Evolutionary conservation across 2,797 vertebrate genomes (phyloP).

Genomic region (Numenius phaeopus): DNA sequence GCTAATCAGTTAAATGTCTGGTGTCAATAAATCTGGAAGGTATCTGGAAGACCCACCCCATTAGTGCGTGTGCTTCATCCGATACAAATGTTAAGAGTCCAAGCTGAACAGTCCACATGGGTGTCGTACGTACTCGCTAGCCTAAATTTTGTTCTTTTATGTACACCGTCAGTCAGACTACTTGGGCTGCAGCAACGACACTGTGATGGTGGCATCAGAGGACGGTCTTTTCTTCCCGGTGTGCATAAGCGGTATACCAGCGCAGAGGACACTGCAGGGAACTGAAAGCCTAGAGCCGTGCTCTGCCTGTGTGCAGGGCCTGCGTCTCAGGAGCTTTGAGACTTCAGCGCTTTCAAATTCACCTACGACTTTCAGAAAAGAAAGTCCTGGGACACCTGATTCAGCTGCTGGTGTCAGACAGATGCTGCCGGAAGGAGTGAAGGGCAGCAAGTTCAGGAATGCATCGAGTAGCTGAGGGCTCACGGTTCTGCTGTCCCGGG

Average conservation of each 20-base stretch:
- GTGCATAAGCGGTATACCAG: rapidly evolving
- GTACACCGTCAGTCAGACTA: rapidly evolving
- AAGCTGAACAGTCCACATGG: background rate
- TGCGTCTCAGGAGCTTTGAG: background rate
- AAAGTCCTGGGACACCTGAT: background rate
- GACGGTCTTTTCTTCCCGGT: background rate
- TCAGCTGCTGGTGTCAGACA: background rate
- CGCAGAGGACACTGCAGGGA: background rate
- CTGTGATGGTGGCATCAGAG: background rate
- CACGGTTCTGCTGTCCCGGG: background rate
- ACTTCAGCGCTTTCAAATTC: background rate
- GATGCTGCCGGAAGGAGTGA: background rate
- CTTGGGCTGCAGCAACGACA: background rate
- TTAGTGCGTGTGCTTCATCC: background rate
- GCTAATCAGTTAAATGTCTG: background rate
- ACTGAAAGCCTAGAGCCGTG: background rate
- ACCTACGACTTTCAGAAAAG: background rate
- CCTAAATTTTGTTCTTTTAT: background rate
- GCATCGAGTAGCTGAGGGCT: background rate
- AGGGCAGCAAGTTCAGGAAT: background rate
- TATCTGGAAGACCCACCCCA: background rate
- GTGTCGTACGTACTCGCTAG: background rate
- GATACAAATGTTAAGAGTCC: background rate
- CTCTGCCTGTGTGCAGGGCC: background rate
- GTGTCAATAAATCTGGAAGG: background rate